Evolutionary conservation across 1,140 invertebrate genomes (phyloP), one percentile per base, ranked within the genome.

Genomic region (Alviniconcha marisindica): DNA sequence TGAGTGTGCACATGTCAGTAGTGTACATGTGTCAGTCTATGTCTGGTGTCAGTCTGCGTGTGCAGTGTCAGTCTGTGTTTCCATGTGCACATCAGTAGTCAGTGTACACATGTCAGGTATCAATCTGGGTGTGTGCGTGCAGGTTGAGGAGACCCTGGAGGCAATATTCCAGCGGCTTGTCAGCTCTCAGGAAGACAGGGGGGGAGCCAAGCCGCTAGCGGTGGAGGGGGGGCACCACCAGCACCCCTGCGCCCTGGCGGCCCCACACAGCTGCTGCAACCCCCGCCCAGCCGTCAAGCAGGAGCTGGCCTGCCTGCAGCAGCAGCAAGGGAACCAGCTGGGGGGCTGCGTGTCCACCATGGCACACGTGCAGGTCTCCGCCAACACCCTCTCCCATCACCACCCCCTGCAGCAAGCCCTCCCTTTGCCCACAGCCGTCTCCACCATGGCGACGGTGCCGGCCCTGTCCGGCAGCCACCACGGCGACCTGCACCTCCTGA

Each of bases 161-260:
- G 82, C 82, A 48, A 77, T 85, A 21, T 73, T 85, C 18, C 82
- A 73, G 42, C 51, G 83, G 5, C 48, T 85, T 69, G 73, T 85
- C 54, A 78, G 77, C 76, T 60, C 54, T 0, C 66, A 82, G 15
- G 80, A 82, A 28, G 80, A 82, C 2, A 40, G 54, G 38, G 40
- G 18, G 63, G 66, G 24, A 74, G 33, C 48, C 38, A 80, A 80
- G 36, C 36, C 78, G 12, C 21, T 80, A 24, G 60, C 56, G 5
- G 56, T 42, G 96, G 96, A 83, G 89, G 91, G 38, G 77, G 87
- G 73, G 36, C 48, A 12, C 56, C 77, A 66, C 14, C 78, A 76
- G 83, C 73, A 42, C 42, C 78, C 36, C 15, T 84, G 78, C 71
- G 44, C 36, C 54, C n/a, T 51, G 24, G 40, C 44, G 71, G 69